Percentiles rank a stretch among this genome's conserved stretches.
These are phyloP conservation scores for Myotis myotis DNA, from an alignment of 2,797 vertebrate genomes.

Conservation along the genomic window DNA sequence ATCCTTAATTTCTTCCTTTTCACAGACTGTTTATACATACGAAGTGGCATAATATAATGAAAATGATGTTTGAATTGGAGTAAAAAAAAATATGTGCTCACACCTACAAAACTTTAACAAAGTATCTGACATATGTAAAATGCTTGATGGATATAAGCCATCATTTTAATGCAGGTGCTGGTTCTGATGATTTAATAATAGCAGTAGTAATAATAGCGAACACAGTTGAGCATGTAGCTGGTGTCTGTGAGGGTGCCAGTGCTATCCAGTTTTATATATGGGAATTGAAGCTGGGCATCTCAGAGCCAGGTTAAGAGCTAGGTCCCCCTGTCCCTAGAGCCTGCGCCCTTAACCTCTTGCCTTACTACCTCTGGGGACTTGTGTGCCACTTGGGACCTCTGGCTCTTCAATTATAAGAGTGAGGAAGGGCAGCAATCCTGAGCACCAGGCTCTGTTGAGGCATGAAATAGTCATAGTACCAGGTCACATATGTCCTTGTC, in stretches of 20 bases:
- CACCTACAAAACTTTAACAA: neutral
- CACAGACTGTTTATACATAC: neutral
- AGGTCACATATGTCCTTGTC: accelerated
- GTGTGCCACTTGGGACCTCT: neutral
- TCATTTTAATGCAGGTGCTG: neutral
- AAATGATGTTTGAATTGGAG: neutral
- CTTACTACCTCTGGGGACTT: neutral
- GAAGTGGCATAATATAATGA: neutral
- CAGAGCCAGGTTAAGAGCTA: neutral
- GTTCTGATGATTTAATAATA: neutral
- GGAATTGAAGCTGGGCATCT: neutral
- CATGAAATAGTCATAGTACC: neutral
- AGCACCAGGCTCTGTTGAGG: neutral
- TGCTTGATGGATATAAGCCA: neutral
- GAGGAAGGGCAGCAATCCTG: neutral
- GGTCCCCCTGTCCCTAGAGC: neutral
- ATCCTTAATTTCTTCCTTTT: neutral
- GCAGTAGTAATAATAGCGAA: neutral
- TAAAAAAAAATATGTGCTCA: neutral
- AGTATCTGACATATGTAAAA: neutral
- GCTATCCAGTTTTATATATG: neutral
- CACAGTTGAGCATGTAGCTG: neutral
- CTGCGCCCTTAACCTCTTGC: neutral
- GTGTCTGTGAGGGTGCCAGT: neutral
- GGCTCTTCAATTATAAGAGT: neutral